phyloP scores from a whole-genome alignment of 2,888 invertebrate genomes.

The Cheiracanthium punctorium region DNA sequence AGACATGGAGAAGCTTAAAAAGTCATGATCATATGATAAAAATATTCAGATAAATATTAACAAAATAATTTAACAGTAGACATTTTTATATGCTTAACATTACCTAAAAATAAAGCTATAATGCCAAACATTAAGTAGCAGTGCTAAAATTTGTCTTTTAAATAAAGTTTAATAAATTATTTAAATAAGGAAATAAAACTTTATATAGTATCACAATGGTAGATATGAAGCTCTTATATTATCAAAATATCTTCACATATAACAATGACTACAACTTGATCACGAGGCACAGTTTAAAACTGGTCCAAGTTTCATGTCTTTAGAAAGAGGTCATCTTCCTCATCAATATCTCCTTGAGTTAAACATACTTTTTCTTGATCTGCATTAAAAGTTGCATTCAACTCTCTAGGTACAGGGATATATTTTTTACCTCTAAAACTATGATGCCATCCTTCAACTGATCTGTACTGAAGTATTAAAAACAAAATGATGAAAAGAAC shows the following conservation, averaged over 20 bases:
- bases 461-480: slow-evolving; percentile 54
- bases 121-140: too few relatives aligned
- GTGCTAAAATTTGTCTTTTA: too few relatives aligned
- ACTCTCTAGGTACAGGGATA: slow-evolving; percentile 45
- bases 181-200: not conserved
- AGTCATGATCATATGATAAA: too few relatives aligned
- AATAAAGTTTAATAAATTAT: too few relatives aligned
- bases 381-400: slow-evolving; percentile 46
- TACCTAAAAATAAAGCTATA: too few relatives aligned
- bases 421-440: slow-evolving; percentile 30
- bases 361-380: slow-evolving; percentile 62
- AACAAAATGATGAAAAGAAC: slow-evolving; percentile 63
- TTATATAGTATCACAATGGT: not conserved
- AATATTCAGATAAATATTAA: too few relatives aligned
- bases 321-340: slow-evolving; percentile 65
- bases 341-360: slow-evolving; percentile 55
- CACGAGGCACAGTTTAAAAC: slow-evolving; percentile 44
- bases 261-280: slow-evolving; percentile 10
- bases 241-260: not conserved
- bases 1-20: too few relatives aligned
- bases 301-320: slow-evolving; percentile 30
- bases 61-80: too few relatives aligned
- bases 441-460: slow-evolving; percentile 31
- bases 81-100: too few relatives aligned
- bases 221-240: not conserved